Evolutionary conservation across 2,113 vertebrate species (phyloP).

Genomic region (Psephotus haematonotus): DNA sequence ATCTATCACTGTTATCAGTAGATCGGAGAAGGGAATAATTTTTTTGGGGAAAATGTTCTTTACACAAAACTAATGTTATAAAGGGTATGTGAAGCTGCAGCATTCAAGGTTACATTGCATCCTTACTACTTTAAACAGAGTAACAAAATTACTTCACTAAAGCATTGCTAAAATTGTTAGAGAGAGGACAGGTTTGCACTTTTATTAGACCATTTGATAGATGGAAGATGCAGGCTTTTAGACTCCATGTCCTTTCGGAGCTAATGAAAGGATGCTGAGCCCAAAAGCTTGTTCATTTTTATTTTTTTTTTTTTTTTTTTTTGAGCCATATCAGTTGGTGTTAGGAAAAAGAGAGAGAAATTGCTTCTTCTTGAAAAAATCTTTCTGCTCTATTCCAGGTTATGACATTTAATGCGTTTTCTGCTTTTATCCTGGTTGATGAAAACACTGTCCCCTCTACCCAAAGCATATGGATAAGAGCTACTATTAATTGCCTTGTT

Average conservation of each 20-base stretch:
- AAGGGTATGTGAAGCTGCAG: neutral
- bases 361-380: neutral
- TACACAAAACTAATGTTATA: neutral
- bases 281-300: neutral
- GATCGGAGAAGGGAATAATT: neutral
- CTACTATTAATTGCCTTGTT: neutral
- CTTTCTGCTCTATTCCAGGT: neutral
- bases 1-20: constrained; percentile 19
- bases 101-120: neutral
- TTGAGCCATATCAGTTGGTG: neutral
- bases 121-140: neutral
- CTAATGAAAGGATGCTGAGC: constrained; percentile 36
- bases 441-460: neutral
- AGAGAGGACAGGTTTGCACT: neutral
- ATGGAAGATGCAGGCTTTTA: constrained; percentile 4
- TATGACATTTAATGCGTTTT: constrained; percentile 32
- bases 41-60: neutral
- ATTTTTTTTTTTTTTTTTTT: neutral
- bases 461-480: neutral
- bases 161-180: neutral
- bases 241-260: neutral
- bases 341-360: neutral
- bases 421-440: constrained; percentile 5
- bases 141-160: constrained; percentile 19
- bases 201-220: neutral